Evolutionary conservation across 1,140 invertebrate genomes (phyloP), one percentile per base, ranked within the genome.

Genomic region (Drosophila bocki): DNA sequence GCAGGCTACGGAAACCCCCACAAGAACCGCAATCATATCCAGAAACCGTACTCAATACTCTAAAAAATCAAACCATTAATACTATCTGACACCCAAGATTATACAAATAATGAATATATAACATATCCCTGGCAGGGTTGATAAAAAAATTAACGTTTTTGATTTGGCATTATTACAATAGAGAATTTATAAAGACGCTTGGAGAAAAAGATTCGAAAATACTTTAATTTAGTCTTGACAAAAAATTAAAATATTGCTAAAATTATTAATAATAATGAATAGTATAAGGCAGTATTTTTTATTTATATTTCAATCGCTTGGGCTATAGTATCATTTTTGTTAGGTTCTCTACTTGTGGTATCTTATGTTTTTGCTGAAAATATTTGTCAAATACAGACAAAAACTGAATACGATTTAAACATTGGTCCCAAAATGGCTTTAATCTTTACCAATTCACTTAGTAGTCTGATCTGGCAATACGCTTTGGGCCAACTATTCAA

Each of bases 401-500:
- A 35, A 35, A 13, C 51, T 22, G 33, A 37, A 54, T 22, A 22
- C 7, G 7, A 54, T 57, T 57, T 57, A 26, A 57, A 7, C 12
- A 7, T 9, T 11, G 33, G 54, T 57, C 35, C 35, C 19, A 41
- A 63, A 58, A n/a, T 58, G 61, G 35, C 13, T 33, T 57, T 57
- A 39, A 22, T 26, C 11, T 53, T n/a, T 26, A 6, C 12, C 15
- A 53, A 26, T 35, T 35, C 59, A 58, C 50, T 41, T 63, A 12
- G 17, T 29, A 32, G 13, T 41, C 17, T 12, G n/a, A 19, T 3
- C 15, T 44, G 29, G 29, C 29, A 44, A 64, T 35, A 32, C 39
- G 8, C 62, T 44, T 44, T 64, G 56, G 29, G 57, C 19, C 39
- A 64, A 64, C 53, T 13, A 42, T 59, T 59, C 13, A 32, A 64